phyloP scores from a whole-genome alignment of 2,113 vertebrate genomes.

The Polypterus bichir region DNA sequence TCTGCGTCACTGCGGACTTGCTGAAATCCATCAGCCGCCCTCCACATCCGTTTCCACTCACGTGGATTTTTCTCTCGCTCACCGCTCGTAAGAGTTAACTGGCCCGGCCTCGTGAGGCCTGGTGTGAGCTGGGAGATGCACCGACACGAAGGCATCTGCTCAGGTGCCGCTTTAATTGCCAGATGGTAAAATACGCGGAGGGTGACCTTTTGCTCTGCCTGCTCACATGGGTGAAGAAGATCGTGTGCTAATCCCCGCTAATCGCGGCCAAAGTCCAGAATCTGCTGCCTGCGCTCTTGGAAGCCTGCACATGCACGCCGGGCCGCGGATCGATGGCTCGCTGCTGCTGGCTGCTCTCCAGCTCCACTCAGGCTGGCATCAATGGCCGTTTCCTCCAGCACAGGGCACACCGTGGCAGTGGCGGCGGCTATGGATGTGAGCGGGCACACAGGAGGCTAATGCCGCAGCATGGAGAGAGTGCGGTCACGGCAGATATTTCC shows the following conservation, averaged over 20 bases:
- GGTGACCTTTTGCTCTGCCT: slow-evolving; percentile 59
- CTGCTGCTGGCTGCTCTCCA: background rate
- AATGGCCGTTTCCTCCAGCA: background rate
- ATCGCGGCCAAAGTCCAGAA: slow-evolving; percentile 27
- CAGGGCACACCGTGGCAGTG: background rate
- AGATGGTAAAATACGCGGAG: slow-evolving; percentile 54
- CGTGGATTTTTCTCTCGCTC: too few species aligned
- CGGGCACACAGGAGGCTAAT: background rate
- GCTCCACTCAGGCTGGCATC: too few species aligned
- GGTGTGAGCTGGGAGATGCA: too few species aligned
- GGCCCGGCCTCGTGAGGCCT: too few species aligned
- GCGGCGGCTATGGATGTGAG: background rate
- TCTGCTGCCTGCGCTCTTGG: slow-evolving; percentile 41
- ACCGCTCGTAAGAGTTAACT: too few species aligned
- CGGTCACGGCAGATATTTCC: too few species aligned
- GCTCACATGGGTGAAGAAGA: slow-evolving; percentile 50
- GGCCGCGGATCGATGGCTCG: background rate
- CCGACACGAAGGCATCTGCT: background rate
- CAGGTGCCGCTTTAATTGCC: slow-evolving; percentile 18
- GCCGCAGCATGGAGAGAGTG: background rate
- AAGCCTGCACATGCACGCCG: too few species aligned
- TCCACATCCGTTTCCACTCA: too few species aligned
- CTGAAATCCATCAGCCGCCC: too few species aligned
- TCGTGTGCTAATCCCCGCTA: slow-evolving; percentile 50
- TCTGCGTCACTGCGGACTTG: too few species aligned